Percentiles rank a stretch among this genome's conserved stretches.
Conservation (phyloP, 2,888 invertebrate species). For the Colletes collaris region DNA sequence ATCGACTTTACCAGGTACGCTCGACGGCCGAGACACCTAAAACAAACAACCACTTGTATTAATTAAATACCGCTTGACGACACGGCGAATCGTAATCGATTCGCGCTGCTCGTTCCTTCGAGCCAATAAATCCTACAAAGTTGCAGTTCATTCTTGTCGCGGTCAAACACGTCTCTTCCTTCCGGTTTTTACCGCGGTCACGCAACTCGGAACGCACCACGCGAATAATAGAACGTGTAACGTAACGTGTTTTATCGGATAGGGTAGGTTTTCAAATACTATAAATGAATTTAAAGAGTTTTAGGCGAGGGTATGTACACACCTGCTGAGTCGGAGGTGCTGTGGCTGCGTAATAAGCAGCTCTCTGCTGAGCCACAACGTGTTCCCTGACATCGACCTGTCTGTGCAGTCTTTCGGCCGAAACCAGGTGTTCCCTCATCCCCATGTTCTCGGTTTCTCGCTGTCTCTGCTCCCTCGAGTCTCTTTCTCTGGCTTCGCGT, state of each 20-base stretch:
- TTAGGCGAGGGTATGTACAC: conserved; percentile 11
- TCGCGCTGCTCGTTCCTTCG: too few relatives aligned
- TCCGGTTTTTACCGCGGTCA: too few relatives aligned
- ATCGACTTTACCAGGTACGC: conserved; percentile 80
- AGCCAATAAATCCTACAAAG: too few relatives aligned
- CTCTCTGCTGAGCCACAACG: conserved; percentile 84
- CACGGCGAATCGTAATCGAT: too few relatives aligned
- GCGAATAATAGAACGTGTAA: too few relatives aligned
- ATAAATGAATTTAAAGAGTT: too few relatives aligned
- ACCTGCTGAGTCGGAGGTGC: conserved; percentile 80
- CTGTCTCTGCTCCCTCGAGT: conserved; percentile 67
- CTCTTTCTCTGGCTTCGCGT: conserved; percentile 68
- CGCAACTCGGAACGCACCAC: too few relatives aligned
- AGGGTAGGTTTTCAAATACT: too few relatives aligned
- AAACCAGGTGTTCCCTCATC: conserved; percentile 73
- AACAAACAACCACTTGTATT: background rate
- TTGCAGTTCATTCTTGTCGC: too few relatives aligned
- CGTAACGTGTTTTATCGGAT: too few relatives aligned
- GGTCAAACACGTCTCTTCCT: too few relatives aligned
- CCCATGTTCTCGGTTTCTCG: conserved; percentile 53
- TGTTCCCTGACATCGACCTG: conserved; percentile 80
- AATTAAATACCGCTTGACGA: background rate
- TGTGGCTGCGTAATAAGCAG: conserved; percentile 83
- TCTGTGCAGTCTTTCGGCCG: conserved; percentile 78
- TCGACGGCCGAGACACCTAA: conserved; percentile 80